Percentiles rank a stretch among this genome's conserved stretches.
phyloP scores from a whole-genome alignment of 1,140 invertebrate genomes.

The Drosophila nannoptera region DNA sequence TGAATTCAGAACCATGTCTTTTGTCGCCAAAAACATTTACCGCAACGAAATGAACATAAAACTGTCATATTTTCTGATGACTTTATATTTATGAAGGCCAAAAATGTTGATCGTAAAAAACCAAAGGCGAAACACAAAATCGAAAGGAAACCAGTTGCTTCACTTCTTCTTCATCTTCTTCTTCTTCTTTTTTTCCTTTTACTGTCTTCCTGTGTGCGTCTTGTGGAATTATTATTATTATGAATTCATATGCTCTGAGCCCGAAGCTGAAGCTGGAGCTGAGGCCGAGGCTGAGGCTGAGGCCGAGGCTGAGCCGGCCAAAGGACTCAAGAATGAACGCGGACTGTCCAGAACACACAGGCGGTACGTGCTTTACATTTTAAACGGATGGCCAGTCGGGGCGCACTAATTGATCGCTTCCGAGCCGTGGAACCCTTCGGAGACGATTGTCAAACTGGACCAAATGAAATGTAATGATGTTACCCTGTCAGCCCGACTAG shows the following conservation, averaged over 20 bases:
- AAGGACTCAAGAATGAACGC: constrained; percentile 41
- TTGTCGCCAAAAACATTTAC: constrained; percentile 75
- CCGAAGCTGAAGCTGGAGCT: not conserved
- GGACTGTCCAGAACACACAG: constrained; percentile 71
- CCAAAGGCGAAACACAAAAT: constrained; percentile 5
- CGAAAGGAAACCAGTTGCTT: constrained; percentile 59
- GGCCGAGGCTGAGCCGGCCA: not conserved
- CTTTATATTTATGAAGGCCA: constrained; percentile 78
- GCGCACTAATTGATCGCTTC: constrained; percentile 78
- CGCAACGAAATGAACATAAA: constrained; percentile 74
- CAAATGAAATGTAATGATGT: constrained; percentile 59
- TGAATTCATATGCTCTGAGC: constrained; percentile 66
- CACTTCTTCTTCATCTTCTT: too few relatives aligned
- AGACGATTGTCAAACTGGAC: constrained; percentile 40
- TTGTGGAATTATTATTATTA: constrained; percentile 61
- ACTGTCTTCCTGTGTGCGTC: constrained; percentile 23
- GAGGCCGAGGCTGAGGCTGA: constrained; percentile 23
- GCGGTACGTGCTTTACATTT: constrained; percentile 78
- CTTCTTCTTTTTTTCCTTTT: too few relatives aligned
- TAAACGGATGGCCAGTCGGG: constrained; percentile 65
- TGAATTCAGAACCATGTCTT: constrained; percentile 73
- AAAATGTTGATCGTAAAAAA: constrained; percentile 65
- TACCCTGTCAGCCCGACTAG: constrained; percentile 65
- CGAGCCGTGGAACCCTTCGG: constrained; percentile 51
- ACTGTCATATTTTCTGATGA: constrained; percentile 78